phyloP scores from a whole-genome alignment of 64 coral and sea anemone genomes.

The Dendrophyllia cribrosa region DNA sequence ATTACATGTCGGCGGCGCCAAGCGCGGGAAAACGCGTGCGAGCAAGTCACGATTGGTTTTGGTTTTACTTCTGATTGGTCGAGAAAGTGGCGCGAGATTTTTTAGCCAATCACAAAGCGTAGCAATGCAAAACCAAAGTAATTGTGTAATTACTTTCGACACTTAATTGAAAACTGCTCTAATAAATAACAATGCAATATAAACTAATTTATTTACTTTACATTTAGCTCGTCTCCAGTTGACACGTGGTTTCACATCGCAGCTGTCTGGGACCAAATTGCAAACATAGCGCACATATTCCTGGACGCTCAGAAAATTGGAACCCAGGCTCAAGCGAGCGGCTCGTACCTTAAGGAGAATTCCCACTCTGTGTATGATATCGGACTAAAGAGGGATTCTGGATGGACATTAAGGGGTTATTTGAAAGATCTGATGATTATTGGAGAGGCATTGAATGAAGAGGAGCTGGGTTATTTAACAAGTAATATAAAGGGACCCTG shows the following conservation, averaged over 20 bases:
- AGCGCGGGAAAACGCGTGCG: too few species aligned
- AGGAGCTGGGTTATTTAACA: slow-evolving; percentile 5
- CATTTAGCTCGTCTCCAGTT: neutral
- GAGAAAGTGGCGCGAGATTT: too few species aligned
- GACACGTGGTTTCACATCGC: neutral
- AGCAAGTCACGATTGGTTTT: too few species aligned
- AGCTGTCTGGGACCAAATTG: too few species aligned
- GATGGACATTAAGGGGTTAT: neutral
- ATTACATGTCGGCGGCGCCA: too few species aligned
- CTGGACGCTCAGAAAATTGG: neutral
- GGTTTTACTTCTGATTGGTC: too few species aligned
- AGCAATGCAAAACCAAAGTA: too few species aligned
- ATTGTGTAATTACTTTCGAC: too few species aligned
- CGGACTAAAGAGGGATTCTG: slow-evolving; percentile 50
- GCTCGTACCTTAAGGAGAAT: neutral
- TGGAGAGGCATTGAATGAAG: neutral
- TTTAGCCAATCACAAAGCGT: too few species aligned
- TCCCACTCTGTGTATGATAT: slow-evolving; percentile 37
- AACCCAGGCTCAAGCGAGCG: neutral
- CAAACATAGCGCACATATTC: neutral
- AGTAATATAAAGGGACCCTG: neutral
- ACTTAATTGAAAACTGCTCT: too few species aligned
- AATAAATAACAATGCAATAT: too few species aligned
- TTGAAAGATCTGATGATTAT: slow-evolving; percentile 41
- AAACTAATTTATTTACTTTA: too few species aligned